These are phyloP conservation scores for Ectemnius lituratus DNA, from an alignment of 2,888 invertebrate genomes.

Conservation along the genomic window DNA sequence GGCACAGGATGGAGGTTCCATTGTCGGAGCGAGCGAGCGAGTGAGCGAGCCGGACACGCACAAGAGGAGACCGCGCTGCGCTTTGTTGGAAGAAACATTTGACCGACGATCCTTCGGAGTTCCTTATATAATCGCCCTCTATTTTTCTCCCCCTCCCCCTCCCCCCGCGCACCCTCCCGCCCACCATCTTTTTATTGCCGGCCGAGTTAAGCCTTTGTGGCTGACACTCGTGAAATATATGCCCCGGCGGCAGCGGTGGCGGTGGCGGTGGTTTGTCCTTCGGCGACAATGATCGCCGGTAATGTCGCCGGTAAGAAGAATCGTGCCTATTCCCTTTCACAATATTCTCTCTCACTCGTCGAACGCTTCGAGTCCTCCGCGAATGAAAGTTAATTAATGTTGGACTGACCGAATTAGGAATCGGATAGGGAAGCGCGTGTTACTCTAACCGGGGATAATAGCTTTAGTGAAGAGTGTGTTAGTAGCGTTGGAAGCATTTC, in stretches of 20 bases:
- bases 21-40: constrained; percentile 15
- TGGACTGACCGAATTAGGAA: no score
- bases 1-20: constrained; percentile 17
- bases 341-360: background rate
- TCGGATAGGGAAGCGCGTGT: no score
- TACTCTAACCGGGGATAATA: no score
- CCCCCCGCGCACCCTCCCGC: no score
- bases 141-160: background rate
- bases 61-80: background rate
- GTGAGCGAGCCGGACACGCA: background rate
- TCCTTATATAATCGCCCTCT: constrained; percentile 7
- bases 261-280: background rate
- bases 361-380: no score
- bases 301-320: no score
- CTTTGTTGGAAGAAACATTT: constrained; percentile 17
- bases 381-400: background rate
- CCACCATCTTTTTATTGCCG: background rate
- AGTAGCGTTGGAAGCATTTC: constrained; percentile 33
- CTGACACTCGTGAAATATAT: constrained; percentile 1
- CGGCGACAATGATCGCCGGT: constrained; percentile 6
- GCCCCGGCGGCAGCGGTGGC: background rate
- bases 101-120: background rate
- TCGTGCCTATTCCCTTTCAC: background rate
- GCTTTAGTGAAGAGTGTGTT: no score
- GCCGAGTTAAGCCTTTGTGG: constrained; percentile 1